phyloP scores from a whole-genome alignment of 2,113 vertebrate species.

The Xiphias gladius region DNA sequence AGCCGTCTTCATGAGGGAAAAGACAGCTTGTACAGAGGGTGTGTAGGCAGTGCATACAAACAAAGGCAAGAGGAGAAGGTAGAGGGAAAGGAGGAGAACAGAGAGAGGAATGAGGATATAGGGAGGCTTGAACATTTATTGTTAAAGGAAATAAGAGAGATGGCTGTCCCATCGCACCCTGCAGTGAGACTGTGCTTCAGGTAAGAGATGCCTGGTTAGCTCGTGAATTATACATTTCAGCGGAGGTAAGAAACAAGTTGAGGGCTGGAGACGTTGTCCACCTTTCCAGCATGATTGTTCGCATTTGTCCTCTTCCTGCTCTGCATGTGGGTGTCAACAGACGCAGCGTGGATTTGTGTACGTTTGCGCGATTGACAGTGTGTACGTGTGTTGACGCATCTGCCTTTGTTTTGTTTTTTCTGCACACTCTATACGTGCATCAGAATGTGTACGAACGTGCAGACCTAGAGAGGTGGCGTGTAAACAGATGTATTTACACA shows the following conservation, averaged over 20 bases:
- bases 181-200: constrained; percentile 63
- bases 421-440: constrained; percentile 52
- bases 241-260: constrained; percentile 41
- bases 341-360: background rate
- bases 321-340: background rate
- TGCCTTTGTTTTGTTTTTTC: constrained; percentile 33
- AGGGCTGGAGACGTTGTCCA: constrained; percentile 47
- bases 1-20: background rate
- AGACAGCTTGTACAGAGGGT: background rate
- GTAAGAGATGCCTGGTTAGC: constrained; percentile 68
- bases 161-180: constrained; percentile 66
- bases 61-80: constrained; percentile 44
- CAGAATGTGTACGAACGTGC: constrained; percentile 69
- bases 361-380: constrained; percentile 6
- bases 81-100: constrained; percentile 31
- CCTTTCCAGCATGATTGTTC: constrained; percentile 5
- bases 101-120: constrained; percentile 65
- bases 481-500: constrained; percentile 61
- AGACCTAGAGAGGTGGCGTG: constrained; percentile 42
- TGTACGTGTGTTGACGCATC: background rate
- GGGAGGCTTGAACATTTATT: constrained; percentile 75
- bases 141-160: constrained; percentile 78
- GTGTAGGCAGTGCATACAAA: constrained; percentile 20
- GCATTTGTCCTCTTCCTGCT: constrained; percentile 25
- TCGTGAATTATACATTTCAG: constrained; percentile 70